Evolutionary conservation across 1,140 invertebrate genomes (phyloP).

Genomic region (Helicoverpa armigera): DNA sequence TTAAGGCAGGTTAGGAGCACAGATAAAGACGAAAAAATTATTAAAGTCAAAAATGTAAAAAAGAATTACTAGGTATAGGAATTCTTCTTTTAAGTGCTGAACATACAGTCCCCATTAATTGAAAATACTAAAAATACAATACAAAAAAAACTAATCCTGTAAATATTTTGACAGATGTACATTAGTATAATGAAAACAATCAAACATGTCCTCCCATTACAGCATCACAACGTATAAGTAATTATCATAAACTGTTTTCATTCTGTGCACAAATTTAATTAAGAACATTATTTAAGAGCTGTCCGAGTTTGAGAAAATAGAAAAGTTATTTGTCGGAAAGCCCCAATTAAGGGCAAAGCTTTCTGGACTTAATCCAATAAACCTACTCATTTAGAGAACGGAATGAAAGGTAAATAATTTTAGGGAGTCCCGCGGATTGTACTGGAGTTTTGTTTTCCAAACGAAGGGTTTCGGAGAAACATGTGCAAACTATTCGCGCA

Average conservation of each 20-base stretch:
- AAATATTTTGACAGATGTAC: background rate
- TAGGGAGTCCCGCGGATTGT: conserved; percentile 70
- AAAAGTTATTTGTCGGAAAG: conserved; percentile 85
- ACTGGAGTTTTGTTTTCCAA: conserved; percentile 64
- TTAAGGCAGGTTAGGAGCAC: background rate
- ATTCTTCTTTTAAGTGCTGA: background rate
- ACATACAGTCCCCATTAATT: background rate
- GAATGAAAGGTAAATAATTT: conserved; percentile 86
- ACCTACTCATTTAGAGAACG: conserved; percentile 85
- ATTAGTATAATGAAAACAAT: conserved; percentile 30
- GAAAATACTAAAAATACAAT: too few species aligned
- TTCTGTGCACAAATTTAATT: conserved; percentile 80
- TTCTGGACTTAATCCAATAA: conserved; percentile 86
- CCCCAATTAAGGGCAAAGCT: conserved; percentile 86
- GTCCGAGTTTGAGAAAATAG: conserved; percentile 84
- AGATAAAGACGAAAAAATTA: background rate
- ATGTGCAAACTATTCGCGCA: conserved; percentile 45
- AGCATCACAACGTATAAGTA: conserved; percentile 39
- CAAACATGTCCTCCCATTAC: conserved; percentile 36
- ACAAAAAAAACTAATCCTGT: background rate
- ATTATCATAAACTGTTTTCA: conserved; percentile 69
- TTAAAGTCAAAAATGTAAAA: background rate
- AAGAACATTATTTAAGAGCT: conserved; percentile 82
- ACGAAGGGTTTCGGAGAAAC: conserved; percentile 48
- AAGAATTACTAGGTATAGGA: background rate